Conservation (phyloP, 2,797 vertebrate genomes). For the Schizothorax lantsangensis region DNA sequence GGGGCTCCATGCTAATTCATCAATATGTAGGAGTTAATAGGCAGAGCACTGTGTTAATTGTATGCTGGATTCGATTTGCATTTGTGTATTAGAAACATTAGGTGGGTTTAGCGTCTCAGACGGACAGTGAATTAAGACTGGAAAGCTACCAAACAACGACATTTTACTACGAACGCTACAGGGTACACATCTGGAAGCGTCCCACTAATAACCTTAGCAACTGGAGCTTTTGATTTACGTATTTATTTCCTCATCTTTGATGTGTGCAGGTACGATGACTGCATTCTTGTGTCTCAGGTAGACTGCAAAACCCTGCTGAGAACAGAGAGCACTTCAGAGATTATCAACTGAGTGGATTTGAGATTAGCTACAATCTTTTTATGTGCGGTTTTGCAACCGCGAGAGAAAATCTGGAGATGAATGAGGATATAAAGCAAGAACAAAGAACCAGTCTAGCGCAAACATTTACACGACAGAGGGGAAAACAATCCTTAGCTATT, state of each 20-base stretch:
- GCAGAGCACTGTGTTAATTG: constrained; percentile 76
- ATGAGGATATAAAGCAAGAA: constrained; percentile 3
- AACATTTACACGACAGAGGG: constrained; percentile 14
- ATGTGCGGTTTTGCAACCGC: neutral
- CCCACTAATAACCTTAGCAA: neutral
- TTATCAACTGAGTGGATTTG: constrained; percentile 8
- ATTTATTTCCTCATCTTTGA: constrained; percentile 9
- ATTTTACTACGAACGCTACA: constrained; percentile 63
- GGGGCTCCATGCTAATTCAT: constrained; percentile 72
- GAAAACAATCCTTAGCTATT: neutral
- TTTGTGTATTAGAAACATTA: constrained; percentile 78
- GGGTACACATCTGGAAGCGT: constrained; percentile 53
- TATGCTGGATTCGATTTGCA: constrained; percentile 69
- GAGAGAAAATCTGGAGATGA: neutral
- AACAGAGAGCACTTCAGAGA: constrained; percentile 4
- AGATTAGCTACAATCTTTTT: constrained; percentile 31
- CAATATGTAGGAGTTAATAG: constrained; percentile 76
- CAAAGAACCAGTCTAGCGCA: neutral
- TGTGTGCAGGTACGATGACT: neutral
- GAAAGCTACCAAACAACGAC: constrained; percentile 53
- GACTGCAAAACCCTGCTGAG: constrained; percentile 9
- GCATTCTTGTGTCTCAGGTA: neutral
- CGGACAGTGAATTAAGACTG: constrained; percentile 74
- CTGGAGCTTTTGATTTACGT: neutral
- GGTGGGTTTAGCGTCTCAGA: constrained; percentile 31